These are phyloP conservation scores for Anguilla pacifica DNA, from an alignment of 2,797 vertebrate species.

Conservation along the genomic window DNA sequence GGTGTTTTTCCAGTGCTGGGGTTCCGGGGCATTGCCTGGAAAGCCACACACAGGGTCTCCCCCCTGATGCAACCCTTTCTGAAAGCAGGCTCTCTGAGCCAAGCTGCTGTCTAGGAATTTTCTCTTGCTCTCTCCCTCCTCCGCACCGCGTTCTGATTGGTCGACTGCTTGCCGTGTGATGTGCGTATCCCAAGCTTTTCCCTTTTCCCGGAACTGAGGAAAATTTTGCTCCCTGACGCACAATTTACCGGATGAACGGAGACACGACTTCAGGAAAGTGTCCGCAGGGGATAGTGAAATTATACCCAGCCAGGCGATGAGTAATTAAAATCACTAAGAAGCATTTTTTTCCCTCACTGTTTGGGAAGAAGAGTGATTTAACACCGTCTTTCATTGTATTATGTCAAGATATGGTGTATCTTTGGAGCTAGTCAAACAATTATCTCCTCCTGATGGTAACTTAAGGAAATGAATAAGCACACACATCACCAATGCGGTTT, in stretches of 20 bases:
- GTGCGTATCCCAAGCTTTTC: constrained; percentile 5
- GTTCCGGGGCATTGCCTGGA: constrained; percentile 56
- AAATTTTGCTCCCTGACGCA: neutral
- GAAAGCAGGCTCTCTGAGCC: constrained; percentile 42
- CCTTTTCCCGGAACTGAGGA: constrained; percentile 15
- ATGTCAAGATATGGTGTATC: constrained; percentile 36
- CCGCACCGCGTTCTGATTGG: constrained; percentile 17
- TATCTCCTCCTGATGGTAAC: constrained; percentile 47
- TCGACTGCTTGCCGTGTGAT: neutral
- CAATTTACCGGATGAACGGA: neutral
- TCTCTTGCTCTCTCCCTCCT: constrained; percentile 25
- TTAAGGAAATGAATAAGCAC: constrained; percentile 20
- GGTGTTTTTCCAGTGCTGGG: constrained; percentile 37
- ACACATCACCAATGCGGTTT: constrained; percentile 40
- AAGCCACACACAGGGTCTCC: constrained; percentile 61
- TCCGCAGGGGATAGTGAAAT: too few species aligned
- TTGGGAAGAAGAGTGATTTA: neutral
- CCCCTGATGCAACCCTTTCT: constrained; percentile 60
- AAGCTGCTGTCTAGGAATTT: constrained; percentile 55
- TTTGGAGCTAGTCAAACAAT: constrained; percentile 37
- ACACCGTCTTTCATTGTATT: constrained; percentile 41
- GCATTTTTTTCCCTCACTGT: neutral
- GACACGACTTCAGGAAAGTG: neutral
- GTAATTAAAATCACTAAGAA: neutral
- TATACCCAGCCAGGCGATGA: neutral